Evolutionary conservation across 2,797 vertebrate genomes (phyloP), one percentile per base, ranked within the genome.

Genomic region (Fratercula arctica): DNA sequence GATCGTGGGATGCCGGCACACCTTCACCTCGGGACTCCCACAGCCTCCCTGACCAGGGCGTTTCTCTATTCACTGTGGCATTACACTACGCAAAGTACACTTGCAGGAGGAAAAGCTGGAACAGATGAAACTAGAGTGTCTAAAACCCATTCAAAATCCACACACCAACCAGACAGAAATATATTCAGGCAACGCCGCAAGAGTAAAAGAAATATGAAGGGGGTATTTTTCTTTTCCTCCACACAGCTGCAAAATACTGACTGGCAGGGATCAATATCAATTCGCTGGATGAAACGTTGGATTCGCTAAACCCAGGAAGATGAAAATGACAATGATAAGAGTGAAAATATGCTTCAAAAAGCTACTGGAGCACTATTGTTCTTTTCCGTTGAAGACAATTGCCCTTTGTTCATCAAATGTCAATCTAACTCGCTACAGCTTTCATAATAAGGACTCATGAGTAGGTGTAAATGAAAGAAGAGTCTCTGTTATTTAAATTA

Each of bases 381-480:
- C 84, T 95, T 95, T 90, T 95, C 64, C 0, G 6, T 43, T 87
- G 81, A 89, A 97, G 94, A 96, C 92, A 96, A 94, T 89, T 96
- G 78, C 33, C 93, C 94, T 95, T 94, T 96, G 81, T 96, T 96
- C 93, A 92, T 85, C 81, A 93, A 91, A 87, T 68, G 84, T 77
- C 94, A 96, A 82, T 96, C 77, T 81, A 84, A 51, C 63, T 77
- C 2, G 0, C 56, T 93, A 60, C 56, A 83, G 72, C 84, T 96
- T 96, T 93, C 61, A 92, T 95, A 95, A 95, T 74, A 95, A 92
- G 87, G 64, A 80, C 75, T 94, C 54, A 39, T 59, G 84, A 94
- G 95, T 94, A 96, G 93, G 86, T 89, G 88, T 93, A 94, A 96
- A 95, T 80, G 87, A 94, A 94, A 96, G 70, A 82, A 87, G 51